phyloP scores from a whole-genome alignment of 2,888 invertebrate species.

The Spodoptera picta region DNA sequence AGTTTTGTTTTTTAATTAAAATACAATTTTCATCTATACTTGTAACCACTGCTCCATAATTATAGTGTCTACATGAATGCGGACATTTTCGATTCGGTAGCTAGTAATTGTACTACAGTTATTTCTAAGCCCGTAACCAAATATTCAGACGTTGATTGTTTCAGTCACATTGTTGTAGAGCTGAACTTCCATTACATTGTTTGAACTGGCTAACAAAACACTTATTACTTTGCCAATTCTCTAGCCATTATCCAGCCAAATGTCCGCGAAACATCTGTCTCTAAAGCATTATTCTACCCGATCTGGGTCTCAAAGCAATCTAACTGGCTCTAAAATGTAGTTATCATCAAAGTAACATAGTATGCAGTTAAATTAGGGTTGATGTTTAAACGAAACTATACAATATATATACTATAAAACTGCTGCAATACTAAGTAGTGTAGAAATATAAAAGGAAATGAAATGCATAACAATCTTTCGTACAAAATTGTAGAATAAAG shows the following conservation, averaged over 20 bases:
- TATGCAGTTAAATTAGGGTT: slow-evolving; percentile 34
- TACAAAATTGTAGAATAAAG: no score
- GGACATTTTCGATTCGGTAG: slow-evolving; percentile 11
- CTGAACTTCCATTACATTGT: slow-evolving; percentile 41
- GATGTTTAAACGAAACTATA: slow-evolving; percentile 8
- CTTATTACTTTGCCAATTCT: slow-evolving; percentile 43
- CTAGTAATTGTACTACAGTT: slow-evolving; percentile 17
- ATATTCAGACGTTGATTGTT: slow-evolving; percentile 42
- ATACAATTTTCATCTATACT: neutral
- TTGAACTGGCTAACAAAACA: slow-evolving; percentile 45
- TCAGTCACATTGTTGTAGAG: slow-evolving; percentile 32
- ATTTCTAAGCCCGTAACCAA: slow-evolving; percentile 29
- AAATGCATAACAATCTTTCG: no score
- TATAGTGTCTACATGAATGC: neutral
- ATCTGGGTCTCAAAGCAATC: slow-evolving; percentile 56
- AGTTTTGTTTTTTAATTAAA: neutral
- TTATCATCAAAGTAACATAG: slow-evolving; percentile 43
- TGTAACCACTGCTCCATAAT: no score
- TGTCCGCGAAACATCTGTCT: slow-evolving; percentile 31
- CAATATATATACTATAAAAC: no score
- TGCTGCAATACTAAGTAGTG: no score
- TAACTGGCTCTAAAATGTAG: slow-evolving; percentile 55
- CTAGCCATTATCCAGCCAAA: slow-evolving; percentile 34
- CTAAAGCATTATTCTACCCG: slow-evolving; percentile 40
- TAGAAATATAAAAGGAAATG: no score